Conservation (phyloP, 2,797 vertebrate genomes). For the Malurus leucopterus region DNA sequence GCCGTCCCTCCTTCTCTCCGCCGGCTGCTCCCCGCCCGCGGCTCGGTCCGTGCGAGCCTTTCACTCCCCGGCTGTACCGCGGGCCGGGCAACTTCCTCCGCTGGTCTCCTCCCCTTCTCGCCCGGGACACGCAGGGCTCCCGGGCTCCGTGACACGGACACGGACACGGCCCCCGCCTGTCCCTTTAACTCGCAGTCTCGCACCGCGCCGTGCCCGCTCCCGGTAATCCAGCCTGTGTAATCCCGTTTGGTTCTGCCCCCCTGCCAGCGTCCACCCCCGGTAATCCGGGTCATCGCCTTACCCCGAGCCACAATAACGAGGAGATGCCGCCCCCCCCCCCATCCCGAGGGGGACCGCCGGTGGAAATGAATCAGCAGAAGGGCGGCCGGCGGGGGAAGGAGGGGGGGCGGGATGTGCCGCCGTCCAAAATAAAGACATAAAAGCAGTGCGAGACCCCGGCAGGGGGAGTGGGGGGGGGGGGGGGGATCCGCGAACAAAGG, state of each 20-base stretch:
- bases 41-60: neutral
- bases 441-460: neutral
- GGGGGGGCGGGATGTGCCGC: neutral
- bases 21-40: neutral
- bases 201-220: neutral
- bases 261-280: neutral
- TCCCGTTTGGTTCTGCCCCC: neutral
- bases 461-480: neutral
- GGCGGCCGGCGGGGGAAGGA: neutral
- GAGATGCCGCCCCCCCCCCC: neutral
- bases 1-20: neutral
- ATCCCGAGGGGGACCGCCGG: neutral
- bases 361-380: constrained; percentile 46
- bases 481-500: constrained; percentile 73
- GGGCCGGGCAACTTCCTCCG: neutral
- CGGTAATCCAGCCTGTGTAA: neutral
- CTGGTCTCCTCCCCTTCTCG: neutral
- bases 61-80: neutral
- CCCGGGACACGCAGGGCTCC: neutral
- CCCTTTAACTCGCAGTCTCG: neutral
- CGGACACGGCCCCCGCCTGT: neutral
- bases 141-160: neutral
- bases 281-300: constrained; percentile 31
- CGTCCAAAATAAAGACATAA: constrained; percentile 17
- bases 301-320: neutral